Evolutionary conservation across 2,888 invertebrate species (phyloP), one percentile per base, ranked within the genome.

Genomic region (Fragum whitleyi): DNA sequence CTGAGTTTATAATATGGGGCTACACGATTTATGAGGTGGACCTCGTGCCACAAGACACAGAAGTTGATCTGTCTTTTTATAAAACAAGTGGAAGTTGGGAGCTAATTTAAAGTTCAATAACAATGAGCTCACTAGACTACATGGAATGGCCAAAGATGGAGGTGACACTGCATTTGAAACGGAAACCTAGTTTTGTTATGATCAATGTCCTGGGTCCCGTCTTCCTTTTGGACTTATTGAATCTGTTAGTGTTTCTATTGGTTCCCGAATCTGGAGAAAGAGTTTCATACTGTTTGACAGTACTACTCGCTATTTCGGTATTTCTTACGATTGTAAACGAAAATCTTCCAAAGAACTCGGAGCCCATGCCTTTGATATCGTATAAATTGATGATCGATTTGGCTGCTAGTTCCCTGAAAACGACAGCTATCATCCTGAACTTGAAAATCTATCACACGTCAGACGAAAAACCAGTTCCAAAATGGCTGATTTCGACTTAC

Each of bases 181-280:
- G 74, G 26, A 74, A 67, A 53, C 55, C 74, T 3, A 14, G 26
- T 1, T 74, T 53, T 67, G 78, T 85, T 21, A 29, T 82, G 11
- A 62, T 81, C 2, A 83, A 79, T 39, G 74, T 85, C 51, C 67
- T 82, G 14, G 65, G 78, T 19, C 82, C 85, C 9, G 80, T 85
- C 9, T 28, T 83, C 11, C 68, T 85, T 59, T 77, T 85, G 1
- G 76, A 74, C 11, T 62, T 85, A 36, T 62, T 85, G 29, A 83
- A 82, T 19, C 68, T 76, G 9, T 28, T 83, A 29, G 82, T 83
- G 3, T 85, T 85, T 70, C 21, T 85, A 1, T 55, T 85, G 1
- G 78, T 82, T 14, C 74, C 78, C 2, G 82, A 85, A 14, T 85
- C 85, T 0, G 85, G 85, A 19, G 85, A 85, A 65, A 61, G 85